Conservation (phyloP, 2,888 invertebrate species). For the Cremastinae sp. region DNA sequence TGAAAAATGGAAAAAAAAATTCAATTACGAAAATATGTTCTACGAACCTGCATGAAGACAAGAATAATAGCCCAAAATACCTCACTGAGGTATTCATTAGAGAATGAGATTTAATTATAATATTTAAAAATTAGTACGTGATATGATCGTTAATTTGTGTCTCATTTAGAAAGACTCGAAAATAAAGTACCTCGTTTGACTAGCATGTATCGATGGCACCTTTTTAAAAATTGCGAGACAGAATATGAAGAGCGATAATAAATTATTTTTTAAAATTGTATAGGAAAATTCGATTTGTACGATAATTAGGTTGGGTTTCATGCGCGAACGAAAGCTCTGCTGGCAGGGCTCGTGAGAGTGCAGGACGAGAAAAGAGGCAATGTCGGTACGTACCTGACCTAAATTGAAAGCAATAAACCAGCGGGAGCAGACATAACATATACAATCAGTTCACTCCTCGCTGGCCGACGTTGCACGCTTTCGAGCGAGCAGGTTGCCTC, state of each 20-base stretch:
- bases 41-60: no score
- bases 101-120: no score
- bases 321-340: not conserved
- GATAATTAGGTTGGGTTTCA: slow-evolving; percentile 1
- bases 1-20: no score
- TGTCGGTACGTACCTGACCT: slow-evolving; percentile 65
- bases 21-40: no score
- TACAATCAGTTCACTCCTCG: slow-evolving; percentile 42
- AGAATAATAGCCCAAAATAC: no score
- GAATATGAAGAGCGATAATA: not conserved
- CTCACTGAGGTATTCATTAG: no score
- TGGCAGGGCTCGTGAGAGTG: slow-evolving; percentile 25
- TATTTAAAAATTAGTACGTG: no score
- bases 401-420: slow-evolving; percentile 69
- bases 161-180: no score
- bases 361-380: slow-evolving; percentile 39
- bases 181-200: no score
- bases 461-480: slow-evolving; percentile 18
- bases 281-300: not conserved
- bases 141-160: no score
- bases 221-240: no score
- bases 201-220: no score
- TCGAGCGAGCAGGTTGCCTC: not conserved
- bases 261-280: not conserved
- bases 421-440: slow-evolving; percentile 67